Evolutionary conservation across 2,113 vertebrate genomes (phyloP).

Genomic region (Ptilorrhoa leucosticta): DNA sequence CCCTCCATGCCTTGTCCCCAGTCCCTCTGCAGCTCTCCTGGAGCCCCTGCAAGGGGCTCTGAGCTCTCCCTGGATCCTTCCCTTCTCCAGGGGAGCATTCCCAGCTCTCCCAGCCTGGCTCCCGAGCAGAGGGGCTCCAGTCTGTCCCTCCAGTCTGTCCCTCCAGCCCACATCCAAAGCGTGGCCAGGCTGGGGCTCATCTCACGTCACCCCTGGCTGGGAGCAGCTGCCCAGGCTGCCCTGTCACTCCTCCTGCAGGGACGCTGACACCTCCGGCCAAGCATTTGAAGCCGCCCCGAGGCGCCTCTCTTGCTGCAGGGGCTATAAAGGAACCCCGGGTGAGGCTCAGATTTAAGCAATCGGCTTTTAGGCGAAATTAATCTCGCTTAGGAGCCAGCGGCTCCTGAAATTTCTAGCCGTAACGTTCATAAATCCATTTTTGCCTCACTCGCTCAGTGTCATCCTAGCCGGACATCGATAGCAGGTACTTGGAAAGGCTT

Average conservation of each 20-base stretch:
- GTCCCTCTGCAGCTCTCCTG: too few relatives aligned
- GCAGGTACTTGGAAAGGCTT: not conserved
- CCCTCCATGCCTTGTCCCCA: too few relatives aligned
- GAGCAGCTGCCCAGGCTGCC: not conserved
- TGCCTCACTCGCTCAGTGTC: not conserved
- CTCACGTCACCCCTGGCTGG: not conserved
- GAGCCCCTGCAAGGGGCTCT: too few relatives aligned
- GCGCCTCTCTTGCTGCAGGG: not conserved
- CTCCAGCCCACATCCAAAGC: too few relatives aligned
- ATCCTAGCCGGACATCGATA: not conserved
- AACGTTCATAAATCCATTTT: not conserved
- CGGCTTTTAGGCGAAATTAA: not conserved
- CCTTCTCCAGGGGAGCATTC: too few relatives aligned
- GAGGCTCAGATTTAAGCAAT: not conserved
- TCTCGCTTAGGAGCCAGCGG: not conserved
- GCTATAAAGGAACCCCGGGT: not conserved
- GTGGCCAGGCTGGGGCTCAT: not conserved
- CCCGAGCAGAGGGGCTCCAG: too few relatives aligned
- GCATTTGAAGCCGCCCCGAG: not conserved
- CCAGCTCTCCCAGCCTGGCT: too few relatives aligned
- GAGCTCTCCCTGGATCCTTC: too few relatives aligned
- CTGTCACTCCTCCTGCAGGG: slow-evolving; percentile 24
- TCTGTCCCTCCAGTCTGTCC: too few relatives aligned
- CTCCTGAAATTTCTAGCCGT: not conserved
- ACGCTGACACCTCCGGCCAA: not conserved